A percentile compares a stretch with the other conserved stretches of the same genome.
phyloP scores from a whole-genome alignment of 2,888 invertebrate genomes.

The Papilio demoleus region DNA sequence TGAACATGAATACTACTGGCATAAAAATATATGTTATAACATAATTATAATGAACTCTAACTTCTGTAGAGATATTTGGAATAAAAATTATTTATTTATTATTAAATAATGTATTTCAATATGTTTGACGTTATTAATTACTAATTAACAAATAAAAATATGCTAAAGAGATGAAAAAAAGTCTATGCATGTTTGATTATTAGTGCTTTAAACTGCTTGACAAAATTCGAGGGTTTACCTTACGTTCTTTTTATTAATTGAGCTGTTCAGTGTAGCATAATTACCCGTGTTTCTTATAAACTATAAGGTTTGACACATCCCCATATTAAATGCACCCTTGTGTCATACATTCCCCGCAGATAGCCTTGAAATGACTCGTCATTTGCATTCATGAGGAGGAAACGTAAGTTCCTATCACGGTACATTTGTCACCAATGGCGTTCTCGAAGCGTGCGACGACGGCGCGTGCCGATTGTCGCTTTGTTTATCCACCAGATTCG shows the following conservation, averaged over 20 bases:
- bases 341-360: slow-evolving; percentile 38
- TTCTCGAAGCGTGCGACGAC: slow-evolving; percentile 56
- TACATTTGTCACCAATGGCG: slow-evolving; percentile 73
- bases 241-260: not conserved
- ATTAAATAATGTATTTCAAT: not conserved
- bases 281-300: not conserved
- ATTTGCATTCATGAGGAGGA: slow-evolving; percentile 49
- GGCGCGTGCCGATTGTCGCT: slow-evolving; percentile 69
- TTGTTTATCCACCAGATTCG: slow-evolving; percentile 76
- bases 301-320: not conserved
- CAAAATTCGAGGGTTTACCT: not conserved
- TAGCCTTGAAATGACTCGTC: slow-evolving; percentile 45
- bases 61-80: not conserved
- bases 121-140: too few relatives aligned
- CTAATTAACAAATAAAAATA: not conserved
- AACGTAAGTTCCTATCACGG: slow-evolving; percentile 77
- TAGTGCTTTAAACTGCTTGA: not conserved
- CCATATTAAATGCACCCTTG: not conserved
- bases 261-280: not conserved
- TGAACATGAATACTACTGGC: slow-evolving; percentile 17
- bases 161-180: not conserved
- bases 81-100: not conserved
- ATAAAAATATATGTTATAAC: slow-evolving; percentile 21
- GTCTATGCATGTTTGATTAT: not conserved
- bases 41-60: slow-evolving; percentile 17